phyloP scores from a whole-genome alignment of 2,888 invertebrate genomes.

The Leucophenga montana region DNA sequence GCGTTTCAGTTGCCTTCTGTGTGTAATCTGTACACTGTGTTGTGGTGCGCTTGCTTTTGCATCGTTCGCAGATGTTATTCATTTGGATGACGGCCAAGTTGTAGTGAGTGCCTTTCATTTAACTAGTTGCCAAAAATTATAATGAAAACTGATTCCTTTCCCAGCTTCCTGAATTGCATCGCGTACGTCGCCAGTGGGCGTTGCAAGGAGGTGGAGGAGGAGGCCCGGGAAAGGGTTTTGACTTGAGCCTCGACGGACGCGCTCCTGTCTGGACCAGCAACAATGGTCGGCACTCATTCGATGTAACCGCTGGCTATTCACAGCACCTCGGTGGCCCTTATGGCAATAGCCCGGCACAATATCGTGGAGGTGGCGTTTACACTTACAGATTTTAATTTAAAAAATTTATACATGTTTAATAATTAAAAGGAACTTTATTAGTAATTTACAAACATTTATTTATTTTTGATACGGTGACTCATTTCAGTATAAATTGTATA shows the following conservation, averaged over 20 bases:
- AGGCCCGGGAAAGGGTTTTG: constrained; percentile 53
- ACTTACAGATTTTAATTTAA: constrained; percentile 45
- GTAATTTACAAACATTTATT: not conserved
- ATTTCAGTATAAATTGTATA: too few species aligned
- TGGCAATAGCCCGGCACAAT: constrained; percentile 63
- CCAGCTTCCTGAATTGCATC: constrained; percentile 10
- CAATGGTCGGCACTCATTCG: constrained; percentile 61
- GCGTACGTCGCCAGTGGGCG: constrained; percentile 48
- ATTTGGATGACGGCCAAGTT: not conserved
- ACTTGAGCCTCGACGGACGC: constrained; percentile 53
- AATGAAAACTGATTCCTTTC: not conserved
- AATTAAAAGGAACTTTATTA: not conserved
- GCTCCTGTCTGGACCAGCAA: constrained; percentile 64
- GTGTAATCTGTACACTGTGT: too few species aligned
- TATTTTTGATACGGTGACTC: too few species aligned
- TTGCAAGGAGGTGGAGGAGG: constrained; percentile 55
- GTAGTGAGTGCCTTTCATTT: too few species aligned
- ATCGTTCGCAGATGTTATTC: not conserved
- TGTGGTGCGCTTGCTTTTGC: constrained; percentile 31
- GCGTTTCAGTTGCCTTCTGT: too few species aligned
- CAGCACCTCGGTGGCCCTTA: constrained; percentile 70
- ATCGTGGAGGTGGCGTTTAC: constrained; percentile 48
- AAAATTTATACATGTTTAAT: not conserved
- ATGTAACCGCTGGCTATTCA: constrained; percentile 59
- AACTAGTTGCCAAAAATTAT: too few species aligned